phyloP scores from a whole-genome alignment of 2,888 invertebrate genomes.

The Vannuccia rotundouncinata region DNA sequence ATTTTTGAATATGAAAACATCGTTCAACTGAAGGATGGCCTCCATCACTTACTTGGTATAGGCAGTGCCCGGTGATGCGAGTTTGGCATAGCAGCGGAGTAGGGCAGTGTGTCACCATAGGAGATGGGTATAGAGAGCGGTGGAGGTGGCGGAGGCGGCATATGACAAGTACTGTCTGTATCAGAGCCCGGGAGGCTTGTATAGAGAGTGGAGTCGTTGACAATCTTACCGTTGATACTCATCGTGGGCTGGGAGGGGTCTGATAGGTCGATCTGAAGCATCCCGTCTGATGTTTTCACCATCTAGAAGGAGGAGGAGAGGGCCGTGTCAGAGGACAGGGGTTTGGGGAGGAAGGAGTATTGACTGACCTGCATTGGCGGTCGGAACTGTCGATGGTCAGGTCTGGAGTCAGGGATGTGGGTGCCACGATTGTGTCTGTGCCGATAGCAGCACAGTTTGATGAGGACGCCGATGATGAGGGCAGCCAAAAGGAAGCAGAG shows the following conservation, averaged over 20 bases:
- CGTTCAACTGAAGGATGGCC: not conserved
- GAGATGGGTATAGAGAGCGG: not conserved
- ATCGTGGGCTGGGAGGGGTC: constrained; percentile 3
- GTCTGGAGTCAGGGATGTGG: not conserved
- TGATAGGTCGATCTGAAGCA: not conserved
- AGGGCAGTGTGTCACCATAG: constrained; percentile 1
- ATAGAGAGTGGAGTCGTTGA: not conserved
- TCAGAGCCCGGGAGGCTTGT: constrained; percentile 1
- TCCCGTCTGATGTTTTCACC: constrained; percentile 6
- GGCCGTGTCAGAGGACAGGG: not conserved
- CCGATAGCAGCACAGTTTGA: constrained; percentile 21
- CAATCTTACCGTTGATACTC: constrained; percentile 9
- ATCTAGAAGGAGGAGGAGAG: not conserved
- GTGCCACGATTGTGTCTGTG: not conserved
- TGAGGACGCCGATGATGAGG: constrained; percentile 13
- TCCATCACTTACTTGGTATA: not conserved
- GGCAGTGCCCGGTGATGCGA: not conserved
- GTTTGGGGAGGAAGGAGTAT: too few relatives aligned
- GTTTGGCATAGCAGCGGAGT: too few relatives aligned
- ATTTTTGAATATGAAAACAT: too few relatives aligned
- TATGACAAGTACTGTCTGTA: not conserved
- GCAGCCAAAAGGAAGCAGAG: constrained; percentile 6
- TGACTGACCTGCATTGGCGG: not conserved
- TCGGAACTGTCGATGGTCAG: not conserved
- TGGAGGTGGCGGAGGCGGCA: not conserved